These are phyloP conservation scores for Heliconius himera DNA, from an alignment of 1,140 invertebrate genomes.

Conservation along the genomic window DNA sequence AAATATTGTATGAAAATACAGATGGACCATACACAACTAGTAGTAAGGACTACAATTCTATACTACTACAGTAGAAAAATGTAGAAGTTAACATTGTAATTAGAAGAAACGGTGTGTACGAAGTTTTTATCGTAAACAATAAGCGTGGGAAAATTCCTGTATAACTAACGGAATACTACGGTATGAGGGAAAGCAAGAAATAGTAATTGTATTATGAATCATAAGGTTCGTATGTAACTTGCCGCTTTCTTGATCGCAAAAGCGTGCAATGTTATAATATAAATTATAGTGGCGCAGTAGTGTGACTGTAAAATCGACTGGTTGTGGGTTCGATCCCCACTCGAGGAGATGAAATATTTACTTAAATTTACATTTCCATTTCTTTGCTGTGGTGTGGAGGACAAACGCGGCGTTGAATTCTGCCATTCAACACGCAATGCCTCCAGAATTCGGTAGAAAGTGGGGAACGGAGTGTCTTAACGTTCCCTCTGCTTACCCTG, in stretches of 20 bases:
- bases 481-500: too few relatives aligned
- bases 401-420: too few relatives aligned
- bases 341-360: too few relatives aligned
- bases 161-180: conserved; percentile 58
- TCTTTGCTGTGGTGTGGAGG: too few relatives aligned
- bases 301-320: too few relatives aligned
- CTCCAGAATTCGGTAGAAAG: too few relatives aligned
- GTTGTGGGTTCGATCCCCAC: too few relatives aligned
- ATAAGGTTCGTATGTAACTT: conserved; percentile 37
- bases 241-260: conserved; percentile 31
- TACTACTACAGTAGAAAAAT: background rate
- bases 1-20: background rate
- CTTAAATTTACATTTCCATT: too few relatives aligned
- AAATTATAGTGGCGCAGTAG: too few relatives aligned
- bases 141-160: conserved; percentile 67
- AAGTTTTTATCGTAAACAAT: conserved; percentile 66
- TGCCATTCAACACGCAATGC: too few relatives aligned
- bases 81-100: conserved; percentile 37
- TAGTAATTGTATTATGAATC: conserved; percentile 54
- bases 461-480: too few relatives aligned
- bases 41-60: background rate
- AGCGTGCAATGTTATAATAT: background rate
- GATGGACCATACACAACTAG: background rate
- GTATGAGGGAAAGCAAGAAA: conserved; percentile 64
- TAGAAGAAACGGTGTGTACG: conserved; percentile 46